phyloP scores from a whole-genome alignment of 2,113 vertebrate genomes.

The Sminthopsis crassicaudata region DNA sequence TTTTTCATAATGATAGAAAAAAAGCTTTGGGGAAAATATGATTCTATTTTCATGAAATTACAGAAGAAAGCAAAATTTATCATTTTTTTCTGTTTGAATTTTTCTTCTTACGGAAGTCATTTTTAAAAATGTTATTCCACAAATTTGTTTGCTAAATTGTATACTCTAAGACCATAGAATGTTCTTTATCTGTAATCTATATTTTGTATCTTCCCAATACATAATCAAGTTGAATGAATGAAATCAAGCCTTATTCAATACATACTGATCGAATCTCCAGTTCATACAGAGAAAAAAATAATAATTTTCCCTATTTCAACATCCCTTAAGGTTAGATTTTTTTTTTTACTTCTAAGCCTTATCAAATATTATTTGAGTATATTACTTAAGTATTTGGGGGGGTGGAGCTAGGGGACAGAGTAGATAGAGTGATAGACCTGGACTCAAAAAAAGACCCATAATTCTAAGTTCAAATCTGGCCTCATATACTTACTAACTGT shows the following conservation, averaged over 20 bases:
- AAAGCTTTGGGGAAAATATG: constrained; percentile 48
- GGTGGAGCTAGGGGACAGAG: no score
- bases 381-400: background rate
- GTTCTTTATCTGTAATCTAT: background rate
- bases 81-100: constrained; percentile 46
- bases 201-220: background rate
- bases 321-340: constrained; percentile 65
- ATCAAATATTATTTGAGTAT: constrained; percentile 49
- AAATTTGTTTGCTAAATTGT: constrained; percentile 25
- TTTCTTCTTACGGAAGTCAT: constrained; percentile 52
- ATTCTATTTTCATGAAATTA: constrained; percentile 56
- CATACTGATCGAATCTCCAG: constrained; percentile 39
- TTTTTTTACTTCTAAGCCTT: constrained; percentile 56
- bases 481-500: no score
- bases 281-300: background rate
- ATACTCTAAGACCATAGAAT: background rate
- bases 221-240: background rate
- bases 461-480: no score
- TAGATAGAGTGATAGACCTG: no score
- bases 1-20: constrained; percentile 17
- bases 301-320: constrained; percentile 56
- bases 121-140: constrained; percentile 50
- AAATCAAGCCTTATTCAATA: constrained; percentile 57
- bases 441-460: no score
- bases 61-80: constrained; percentile 42